phyloP scores from a whole-genome alignment of 2,888 invertebrate species.

The Megalurothrips usitatus region DNA sequence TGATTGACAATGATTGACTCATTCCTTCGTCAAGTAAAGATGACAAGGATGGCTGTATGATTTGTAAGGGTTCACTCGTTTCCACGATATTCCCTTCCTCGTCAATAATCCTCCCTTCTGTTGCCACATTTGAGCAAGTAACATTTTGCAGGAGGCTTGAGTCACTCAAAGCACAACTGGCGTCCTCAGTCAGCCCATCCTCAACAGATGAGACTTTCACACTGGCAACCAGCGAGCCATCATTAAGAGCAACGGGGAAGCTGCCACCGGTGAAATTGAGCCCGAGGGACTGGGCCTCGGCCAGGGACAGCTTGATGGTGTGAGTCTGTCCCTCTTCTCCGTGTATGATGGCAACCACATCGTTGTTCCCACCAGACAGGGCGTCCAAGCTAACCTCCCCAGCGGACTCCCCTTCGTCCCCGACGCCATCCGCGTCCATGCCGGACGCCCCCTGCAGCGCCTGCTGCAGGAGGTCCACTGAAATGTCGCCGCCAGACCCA shows the following conservation, averaged over 20 bases:
- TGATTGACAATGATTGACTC: neutral
- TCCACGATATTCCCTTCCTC: neutral
- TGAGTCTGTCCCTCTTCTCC: constrained; percentile 8
- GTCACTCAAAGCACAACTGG: neutral
- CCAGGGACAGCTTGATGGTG: constrained; percentile 2
- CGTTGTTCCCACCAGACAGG: neutral
- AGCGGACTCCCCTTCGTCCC: neutral
- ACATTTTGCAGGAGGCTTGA: neutral
- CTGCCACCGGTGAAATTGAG: neutral
- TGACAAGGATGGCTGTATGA: neutral
- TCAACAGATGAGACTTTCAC: neutral
- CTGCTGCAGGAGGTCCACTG: neutral
- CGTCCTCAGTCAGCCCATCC: neutral
- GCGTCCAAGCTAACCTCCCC: constrained; percentile 15
- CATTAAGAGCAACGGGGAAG: neutral
- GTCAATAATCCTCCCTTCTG: neutral
- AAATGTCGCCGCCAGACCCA: neutral
- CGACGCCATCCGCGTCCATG: neutral
- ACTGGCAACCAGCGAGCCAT: neutral
- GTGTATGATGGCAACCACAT: neutral
- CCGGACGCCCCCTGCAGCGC: neutral
- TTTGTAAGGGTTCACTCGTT: neutral
- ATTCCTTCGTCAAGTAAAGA: neutral
- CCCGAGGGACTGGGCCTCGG: neutral
- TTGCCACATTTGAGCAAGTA: neutral